Conservation (phyloP, 2,888 invertebrate genomes). For the Pristionchus entomophagus region DNA sequence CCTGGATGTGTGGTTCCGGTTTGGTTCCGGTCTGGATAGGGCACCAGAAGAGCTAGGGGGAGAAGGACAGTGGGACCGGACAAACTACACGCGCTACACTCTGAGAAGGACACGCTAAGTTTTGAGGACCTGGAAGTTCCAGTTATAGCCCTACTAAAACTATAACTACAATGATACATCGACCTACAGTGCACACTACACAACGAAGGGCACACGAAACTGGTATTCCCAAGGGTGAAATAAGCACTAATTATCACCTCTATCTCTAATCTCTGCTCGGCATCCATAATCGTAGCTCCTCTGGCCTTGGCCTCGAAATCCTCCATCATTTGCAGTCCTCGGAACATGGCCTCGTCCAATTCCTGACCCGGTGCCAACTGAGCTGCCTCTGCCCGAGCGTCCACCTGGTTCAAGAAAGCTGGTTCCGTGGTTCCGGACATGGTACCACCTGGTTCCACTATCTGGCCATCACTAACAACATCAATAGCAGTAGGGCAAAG, state of each 20-base stretch:
- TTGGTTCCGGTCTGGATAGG: not conserved
- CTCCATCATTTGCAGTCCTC: slow-evolving; percentile 37
- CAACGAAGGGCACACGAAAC: not conserved
- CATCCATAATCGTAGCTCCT: not conserved
- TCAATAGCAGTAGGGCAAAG: no score
- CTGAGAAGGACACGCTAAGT: no score
- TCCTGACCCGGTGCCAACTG: not conserved
- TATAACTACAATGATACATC: no score
- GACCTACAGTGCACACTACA: not conserved
- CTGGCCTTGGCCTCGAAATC: not conserved
- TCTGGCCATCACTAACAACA: no score
- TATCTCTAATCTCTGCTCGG: not conserved
- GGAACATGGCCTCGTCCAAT: slow-evolving; percentile 42
- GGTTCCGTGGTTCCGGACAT: no score
- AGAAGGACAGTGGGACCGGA: not conserved
- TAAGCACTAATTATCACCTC: not conserved
- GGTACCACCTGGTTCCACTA: no score
- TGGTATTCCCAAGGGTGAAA: not conserved
- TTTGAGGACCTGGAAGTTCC: no score
- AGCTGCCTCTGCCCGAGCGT: not conserved
- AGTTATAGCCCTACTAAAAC: no score
- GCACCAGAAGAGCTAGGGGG: not conserved
- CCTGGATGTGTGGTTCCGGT: not conserved
- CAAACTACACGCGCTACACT: no score
- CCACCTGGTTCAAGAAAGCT: slow-evolving; percentile 8